phyloP scores from a whole-genome alignment of 2,888 invertebrate genomes.

The Perdita meconis region DNA sequence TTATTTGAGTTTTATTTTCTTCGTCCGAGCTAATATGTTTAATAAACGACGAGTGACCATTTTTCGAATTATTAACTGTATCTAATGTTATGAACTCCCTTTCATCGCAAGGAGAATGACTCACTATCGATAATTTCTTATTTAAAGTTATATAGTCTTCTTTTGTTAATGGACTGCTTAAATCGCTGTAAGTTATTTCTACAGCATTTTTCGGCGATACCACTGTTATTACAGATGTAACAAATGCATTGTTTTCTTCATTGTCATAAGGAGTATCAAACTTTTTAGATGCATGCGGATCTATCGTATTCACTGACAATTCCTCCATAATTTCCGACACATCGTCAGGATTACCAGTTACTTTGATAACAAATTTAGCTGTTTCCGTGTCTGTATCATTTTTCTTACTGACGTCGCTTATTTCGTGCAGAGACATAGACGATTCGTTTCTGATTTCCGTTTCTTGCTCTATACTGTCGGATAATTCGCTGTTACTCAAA shows the following conservation, averaged over 20 bases:
- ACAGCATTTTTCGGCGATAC: slow-evolving; percentile 34
- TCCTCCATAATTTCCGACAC: slow-evolving; percentile 77
- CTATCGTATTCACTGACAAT: slow-evolving; percentile 55
- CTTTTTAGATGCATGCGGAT: slow-evolving; percentile 36
- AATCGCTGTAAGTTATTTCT: slow-evolving; percentile 23
- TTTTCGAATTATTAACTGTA: neutral
- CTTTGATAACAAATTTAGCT: slow-evolving; percentile 73
- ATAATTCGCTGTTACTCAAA: slow-evolving; percentile 55
- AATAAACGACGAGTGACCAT: slow-evolving; percentile 8
- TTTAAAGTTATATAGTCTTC: slow-evolving; percentile 20
- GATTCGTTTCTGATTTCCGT: slow-evolving; percentile 36
- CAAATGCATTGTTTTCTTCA: slow-evolving; percentile 49
- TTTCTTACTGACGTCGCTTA: slow-evolving; percentile 6
- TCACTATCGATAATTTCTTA: slow-evolving; percentile 2
- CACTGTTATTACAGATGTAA: slow-evolving; percentile 75
- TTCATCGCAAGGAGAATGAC: slow-evolving; percentile 17
- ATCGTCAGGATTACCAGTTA: slow-evolving; percentile 77
- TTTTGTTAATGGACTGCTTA: slow-evolving; percentile 22
- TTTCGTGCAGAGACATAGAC: slow-evolving; percentile 10
- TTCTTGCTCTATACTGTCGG: slow-evolving; percentile 24
- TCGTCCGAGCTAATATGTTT: slow-evolving; percentile 34
- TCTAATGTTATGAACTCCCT: slow-evolving; percentile 20
- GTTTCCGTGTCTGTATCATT: slow-evolving; percentile 14
- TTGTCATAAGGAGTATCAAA: slow-evolving; percentile 18
- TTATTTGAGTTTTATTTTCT: slow-evolving; percentile 21